Conservation (phyloP, 2,797 vertebrate species). For the Morelia viridis region DNA sequence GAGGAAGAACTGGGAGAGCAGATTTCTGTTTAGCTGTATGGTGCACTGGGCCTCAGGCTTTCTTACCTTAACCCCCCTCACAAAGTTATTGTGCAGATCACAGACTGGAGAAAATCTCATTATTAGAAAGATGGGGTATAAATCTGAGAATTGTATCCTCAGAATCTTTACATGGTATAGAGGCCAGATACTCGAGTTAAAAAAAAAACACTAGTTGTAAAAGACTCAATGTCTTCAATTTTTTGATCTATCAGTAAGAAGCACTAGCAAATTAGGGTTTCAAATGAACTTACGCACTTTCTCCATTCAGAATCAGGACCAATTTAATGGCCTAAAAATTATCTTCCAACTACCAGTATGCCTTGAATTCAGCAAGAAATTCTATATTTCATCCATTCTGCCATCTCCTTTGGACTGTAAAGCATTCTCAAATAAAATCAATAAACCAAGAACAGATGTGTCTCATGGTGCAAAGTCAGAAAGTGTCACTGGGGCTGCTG, state of each 20-base stretch:
- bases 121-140: neutral
- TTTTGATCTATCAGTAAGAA: neutral
- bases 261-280: rapidly evolving
- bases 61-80: too few relatives aligned
- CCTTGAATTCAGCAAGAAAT: neutral
- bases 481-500: conserved; percentile 26
- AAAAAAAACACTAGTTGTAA: neutral
- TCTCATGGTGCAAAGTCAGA: conserved; percentile 19
- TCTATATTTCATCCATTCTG: conserved; percentile 38
- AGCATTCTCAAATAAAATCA: conserved; percentile 48
- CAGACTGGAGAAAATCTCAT: neutral
- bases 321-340: conserved; percentile 17
- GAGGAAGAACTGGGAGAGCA: neutral
- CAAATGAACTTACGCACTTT: neutral
- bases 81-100: neutral
- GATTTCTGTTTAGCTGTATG: neutral
- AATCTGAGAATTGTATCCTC: neutral
- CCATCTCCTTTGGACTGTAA: conserved; percentile 47
- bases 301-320: neutral
- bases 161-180: neutral
- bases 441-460: conserved; percentile 50
- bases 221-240: neutral
- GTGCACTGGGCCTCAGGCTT: neutral
- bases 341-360: neutral
- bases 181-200: neutral